Base-by-base conservation (phyloP, 2,113 vertebrate species). In the Nerophis ophidion region DNA sequence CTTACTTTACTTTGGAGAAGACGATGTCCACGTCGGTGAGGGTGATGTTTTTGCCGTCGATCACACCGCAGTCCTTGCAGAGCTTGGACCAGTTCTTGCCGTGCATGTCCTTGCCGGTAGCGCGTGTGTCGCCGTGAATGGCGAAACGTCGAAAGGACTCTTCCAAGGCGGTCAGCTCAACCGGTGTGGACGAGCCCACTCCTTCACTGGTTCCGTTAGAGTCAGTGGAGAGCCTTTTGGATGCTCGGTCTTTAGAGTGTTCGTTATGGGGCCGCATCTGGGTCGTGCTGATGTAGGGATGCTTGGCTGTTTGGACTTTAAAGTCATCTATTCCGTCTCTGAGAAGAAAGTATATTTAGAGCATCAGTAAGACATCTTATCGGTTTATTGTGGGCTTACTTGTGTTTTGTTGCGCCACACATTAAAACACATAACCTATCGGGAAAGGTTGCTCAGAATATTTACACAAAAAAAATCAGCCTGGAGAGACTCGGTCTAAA, bases 81-180 rank as follows among this genome's bases (percentile, higher is more conserved):
- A 98, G 85, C 68, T 98, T 98, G 63, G 95, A 95, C 95, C 96
- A 98, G 89, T 98, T 98, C 86, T 98, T 98, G 74, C 96, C 95
- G 0, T 98, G 92, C 94, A 98, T 86, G 42, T 98, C 96, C 80
- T 87, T 94, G 61, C 96, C 96, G 0, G 92, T 94, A 50, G 96
- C 95, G 8, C 95, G 89, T 0, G 95, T 93, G 81, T 97, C 96
- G 4, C 95, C 95, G 0, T 97, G 96, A 64, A 98, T 90, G 0
- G 95, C 95, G 44, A 98, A 98, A 65, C 91, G 92, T 17, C 91
- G 87, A 70, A 98, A 98, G 11, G 96, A 87, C 69, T 96, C 95
- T 81, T 98, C 95, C 66, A 98, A 85, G 56, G 92, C 93, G 0
- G 93, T 96, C 66, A 95, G 3, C 71, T 95, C 95, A 5, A 90